phyloP scores from a whole-genome alignment of 2,113 vertebrate species.

The Ciconia boyciana region DNA sequence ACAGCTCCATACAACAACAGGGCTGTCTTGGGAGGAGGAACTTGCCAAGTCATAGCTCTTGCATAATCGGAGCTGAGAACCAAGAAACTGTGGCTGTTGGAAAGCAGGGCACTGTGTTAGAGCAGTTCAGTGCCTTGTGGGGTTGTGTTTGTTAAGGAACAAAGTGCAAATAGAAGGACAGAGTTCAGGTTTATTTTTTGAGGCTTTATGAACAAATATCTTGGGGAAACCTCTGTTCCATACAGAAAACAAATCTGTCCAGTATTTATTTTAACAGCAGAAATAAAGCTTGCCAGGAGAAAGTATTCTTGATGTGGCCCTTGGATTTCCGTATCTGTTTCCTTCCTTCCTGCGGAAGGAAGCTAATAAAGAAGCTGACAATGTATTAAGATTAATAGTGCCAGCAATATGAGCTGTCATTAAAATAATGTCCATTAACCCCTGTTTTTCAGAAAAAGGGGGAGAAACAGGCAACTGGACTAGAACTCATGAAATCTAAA shows the following conservation, averaged over 20 bases:
- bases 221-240: background rate
- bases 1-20: background rate
- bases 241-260: background rate
- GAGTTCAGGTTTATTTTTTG: background rate
- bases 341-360: background rate
- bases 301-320: background rate
- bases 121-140: background rate
- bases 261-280: slow-evolving; percentile 3
- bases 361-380: background rate
- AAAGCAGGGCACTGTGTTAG: background rate
- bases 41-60: slow-evolving; percentile 64
- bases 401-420: background rate
- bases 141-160: background rate
- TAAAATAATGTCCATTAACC: background rate
- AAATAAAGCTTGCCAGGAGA: background rate
- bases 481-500: background rate
- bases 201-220: background rate
- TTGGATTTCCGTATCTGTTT: background rate
- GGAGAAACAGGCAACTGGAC: background rate
- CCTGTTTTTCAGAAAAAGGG: background rate
- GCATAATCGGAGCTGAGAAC: background rate
- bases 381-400: background rate
- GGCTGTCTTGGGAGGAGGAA: slow-evolving; percentile 4
- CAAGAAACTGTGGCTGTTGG: background rate
- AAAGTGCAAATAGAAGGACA: slow-evolving; percentile 6